Conservation (phyloP, 2,113 vertebrate genomes). For the Leucosticte australis region DNA sequence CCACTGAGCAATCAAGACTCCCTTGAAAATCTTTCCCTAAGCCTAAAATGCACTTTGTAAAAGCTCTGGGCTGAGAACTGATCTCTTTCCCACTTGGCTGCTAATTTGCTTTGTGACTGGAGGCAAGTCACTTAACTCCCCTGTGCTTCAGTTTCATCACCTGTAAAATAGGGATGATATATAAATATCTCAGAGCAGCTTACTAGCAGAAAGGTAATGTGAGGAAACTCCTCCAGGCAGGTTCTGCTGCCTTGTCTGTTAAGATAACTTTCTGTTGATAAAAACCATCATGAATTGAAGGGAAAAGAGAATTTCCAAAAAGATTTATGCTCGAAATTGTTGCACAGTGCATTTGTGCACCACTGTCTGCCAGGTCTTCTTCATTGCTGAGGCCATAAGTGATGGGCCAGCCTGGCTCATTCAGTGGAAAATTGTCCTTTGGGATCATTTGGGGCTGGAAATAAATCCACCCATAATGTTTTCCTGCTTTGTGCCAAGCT, state of each 20-base stretch:
- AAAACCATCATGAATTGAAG: background rate
- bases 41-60: conserved; percentile 26
- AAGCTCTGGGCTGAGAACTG: conserved; percentile 1
- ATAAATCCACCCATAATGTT: background rate
- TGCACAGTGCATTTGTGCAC: background rate
- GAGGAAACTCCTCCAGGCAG: conserved; percentile 24
- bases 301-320: background rate
- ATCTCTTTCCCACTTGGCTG: conserved; percentile 12
- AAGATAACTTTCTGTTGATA: background rate
- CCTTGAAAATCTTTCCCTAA: conserved; percentile 27
- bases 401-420: background rate
- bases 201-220: conserved; percentile 5
- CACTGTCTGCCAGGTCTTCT: background rate
- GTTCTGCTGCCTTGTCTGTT: conserved; percentile 9
- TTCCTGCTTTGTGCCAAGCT: background rate
- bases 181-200: conserved; percentile 7
- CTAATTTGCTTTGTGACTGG: conserved; percentile 46
- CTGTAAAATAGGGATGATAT: conserved; percentile 9
- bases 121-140: conserved; percentile 37
- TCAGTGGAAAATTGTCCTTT: background rate
- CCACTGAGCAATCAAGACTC: conserved; percentile 1
- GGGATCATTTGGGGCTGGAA: background rate
- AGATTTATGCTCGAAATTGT: background rate
- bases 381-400: background rate
- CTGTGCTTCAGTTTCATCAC: conserved; percentile 44